These are phyloP conservation scores for Lerista edwardsae DNA, from an alignment of 2,797 vertebrate genomes.

Conservation along the genomic window DNA sequence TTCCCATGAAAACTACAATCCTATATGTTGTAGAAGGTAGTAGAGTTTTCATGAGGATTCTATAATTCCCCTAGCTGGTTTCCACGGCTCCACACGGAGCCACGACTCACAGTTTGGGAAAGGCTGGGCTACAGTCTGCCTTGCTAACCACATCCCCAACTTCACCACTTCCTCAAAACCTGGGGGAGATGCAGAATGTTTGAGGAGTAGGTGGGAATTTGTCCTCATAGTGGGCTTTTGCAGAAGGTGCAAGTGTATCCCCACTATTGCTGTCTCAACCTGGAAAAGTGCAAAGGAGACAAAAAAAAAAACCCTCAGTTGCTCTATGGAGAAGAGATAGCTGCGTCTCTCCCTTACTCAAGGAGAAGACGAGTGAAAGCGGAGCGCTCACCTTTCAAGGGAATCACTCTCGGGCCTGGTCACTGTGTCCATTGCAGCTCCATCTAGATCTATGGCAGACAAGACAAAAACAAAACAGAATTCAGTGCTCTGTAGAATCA, in stretches of 20 bases:
- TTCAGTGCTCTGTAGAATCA: too few relatives aligned
- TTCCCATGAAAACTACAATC: too few relatives aligned
- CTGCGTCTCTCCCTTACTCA: not conserved
- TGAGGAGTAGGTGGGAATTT: not conserved
- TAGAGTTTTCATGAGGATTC: too few relatives aligned
- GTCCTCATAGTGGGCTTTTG: not conserved
- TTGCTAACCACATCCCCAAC: too few relatives aligned
- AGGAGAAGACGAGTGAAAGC: not conserved
- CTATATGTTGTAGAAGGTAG: too few relatives aligned
- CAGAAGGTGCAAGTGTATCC: too few relatives aligned
- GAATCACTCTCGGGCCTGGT: not conserved
- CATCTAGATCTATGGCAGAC: not conserved
- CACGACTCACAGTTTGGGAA: too few relatives aligned
- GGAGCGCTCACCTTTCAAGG: slow-evolving; percentile 1
- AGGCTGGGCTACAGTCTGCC: too few relatives aligned
- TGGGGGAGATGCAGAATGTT: not conserved
- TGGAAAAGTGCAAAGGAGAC: not conserved
- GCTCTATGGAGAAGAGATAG: not conserved
- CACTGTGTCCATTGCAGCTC: too few relatives aligned
- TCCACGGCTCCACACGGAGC: too few relatives aligned
- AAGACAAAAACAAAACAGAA: not conserved
- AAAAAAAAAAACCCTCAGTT: not conserved
- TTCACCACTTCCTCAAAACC: too few relatives aligned
- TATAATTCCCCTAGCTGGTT: too few relatives aligned
- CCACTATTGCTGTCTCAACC: not conserved